Conservation (phyloP, 2,113 vertebrate genomes). For the Paratilapia polleni region DNA sequence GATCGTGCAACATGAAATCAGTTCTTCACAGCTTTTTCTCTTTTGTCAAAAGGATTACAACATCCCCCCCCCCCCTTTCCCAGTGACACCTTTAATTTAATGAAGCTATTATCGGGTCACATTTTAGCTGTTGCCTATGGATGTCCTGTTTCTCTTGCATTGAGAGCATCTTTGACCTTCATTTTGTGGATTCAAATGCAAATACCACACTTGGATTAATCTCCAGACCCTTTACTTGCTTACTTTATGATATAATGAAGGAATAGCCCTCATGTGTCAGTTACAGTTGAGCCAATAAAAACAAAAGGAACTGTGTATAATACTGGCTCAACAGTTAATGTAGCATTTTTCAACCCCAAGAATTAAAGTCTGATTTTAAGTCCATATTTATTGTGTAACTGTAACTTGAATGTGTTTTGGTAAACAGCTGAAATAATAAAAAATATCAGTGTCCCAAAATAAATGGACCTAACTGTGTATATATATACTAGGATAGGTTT, state of each 20-base stretch:
- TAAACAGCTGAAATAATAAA: too few species aligned
- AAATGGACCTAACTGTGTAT: background rate
- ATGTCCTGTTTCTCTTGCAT: background rate
- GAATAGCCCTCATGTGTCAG: background rate
- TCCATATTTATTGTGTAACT: too few species aligned
- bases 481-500: background rate
- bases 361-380: too few species aligned
- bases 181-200: background rate
- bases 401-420: background rate
- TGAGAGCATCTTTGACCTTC: background rate
- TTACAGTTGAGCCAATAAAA: fast-evolving
- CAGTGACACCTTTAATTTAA: background rate
- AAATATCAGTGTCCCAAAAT: too few species aligned
- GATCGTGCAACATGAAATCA: background rate
- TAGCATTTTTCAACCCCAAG: background rate
- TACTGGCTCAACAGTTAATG: background rate
- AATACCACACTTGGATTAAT: background rate
- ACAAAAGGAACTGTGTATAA: background rate
- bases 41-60: background rate
- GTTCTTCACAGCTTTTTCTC: background rate
- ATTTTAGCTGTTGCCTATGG: background rate
- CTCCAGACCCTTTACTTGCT: background rate
- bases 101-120: background rate
- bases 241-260: background rate
- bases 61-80: background rate